phyloP scores from a whole-genome alignment of 2,113 vertebrate species.

The Hiodon tergisus region DNA sequence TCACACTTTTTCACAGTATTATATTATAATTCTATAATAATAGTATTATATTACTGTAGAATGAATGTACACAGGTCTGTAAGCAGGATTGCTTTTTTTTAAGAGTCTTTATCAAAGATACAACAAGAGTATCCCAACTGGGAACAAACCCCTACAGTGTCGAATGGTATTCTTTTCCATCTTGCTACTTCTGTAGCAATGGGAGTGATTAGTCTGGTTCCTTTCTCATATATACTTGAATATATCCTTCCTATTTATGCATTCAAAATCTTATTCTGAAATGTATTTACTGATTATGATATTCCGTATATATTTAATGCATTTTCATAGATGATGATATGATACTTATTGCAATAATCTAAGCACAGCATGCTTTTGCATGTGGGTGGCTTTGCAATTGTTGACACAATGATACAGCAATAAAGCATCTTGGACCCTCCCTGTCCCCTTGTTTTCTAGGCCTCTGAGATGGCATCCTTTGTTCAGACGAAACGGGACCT shows the following conservation, averaged over 20 bases:
- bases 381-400: background rate
- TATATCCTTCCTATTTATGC: too few species aligned
- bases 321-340: too few species aligned
- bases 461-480: constrained; percentile 66
- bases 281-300: background rate
- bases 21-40: too few species aligned
- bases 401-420: background rate
- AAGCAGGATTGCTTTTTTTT: too few species aligned
- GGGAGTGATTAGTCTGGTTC: too few species aligned
- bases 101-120: background rate
- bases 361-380: background rate
- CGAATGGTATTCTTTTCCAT: too few species aligned
- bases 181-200: too few species aligned
- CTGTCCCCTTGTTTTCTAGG: constrained; percentile 37
- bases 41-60: too few species aligned
- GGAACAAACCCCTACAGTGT: too few species aligned
- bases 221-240: too few species aligned
- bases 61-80: background rate
- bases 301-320: background rate
- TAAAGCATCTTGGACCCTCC: background rate
- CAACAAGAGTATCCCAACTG: too few species aligned
- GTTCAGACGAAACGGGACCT: constrained; percentile 69
- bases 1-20: too few species aligned
- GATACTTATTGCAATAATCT: background rate
- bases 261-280: background rate